Conservation (phyloP, 2,113 vertebrate genomes). For the Ailuropoda melanoleuca region DNA sequence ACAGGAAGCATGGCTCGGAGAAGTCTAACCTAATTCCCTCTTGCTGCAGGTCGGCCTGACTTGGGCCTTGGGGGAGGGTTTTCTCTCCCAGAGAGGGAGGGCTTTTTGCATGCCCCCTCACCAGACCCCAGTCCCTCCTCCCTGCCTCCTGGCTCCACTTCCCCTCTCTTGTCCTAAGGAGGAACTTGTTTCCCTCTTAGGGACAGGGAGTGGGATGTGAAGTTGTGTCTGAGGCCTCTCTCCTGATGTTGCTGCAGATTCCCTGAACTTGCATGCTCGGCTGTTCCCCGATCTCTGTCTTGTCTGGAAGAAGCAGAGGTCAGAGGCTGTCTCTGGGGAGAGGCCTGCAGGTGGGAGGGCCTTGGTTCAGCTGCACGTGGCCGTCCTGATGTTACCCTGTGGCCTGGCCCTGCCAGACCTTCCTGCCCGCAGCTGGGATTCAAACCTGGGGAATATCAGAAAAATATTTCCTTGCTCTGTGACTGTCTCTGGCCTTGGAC, state of each 20-base stretch:
- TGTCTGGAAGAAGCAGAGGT: not conserved
- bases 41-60: not conserved
- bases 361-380: not conserved
- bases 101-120: not conserved
- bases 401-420: not conserved
- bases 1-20: rapidly evolving
- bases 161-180: not conserved
- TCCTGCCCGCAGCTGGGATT: not conserved
- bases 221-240: not conserved
- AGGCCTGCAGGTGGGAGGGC: not conserved
- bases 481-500: not conserved
- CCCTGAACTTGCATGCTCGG: not conserved
- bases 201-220: rapidly evolving
- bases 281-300: not conserved
- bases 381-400: not conserved
- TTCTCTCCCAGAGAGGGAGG: not conserved
- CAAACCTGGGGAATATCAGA: not conserved
- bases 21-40: not conserved
- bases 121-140: too few species aligned
- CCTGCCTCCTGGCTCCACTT: not conserved
- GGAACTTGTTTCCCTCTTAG: not conserved
- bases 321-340: not conserved
- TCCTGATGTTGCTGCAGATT: rapidly evolving
- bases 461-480: not conserved
- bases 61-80: not conserved